Evolutionary conservation across 2,797 vertebrate genomes (phyloP), one percentile per base, ranked within the genome.

Genomic region (Cheirogaleus major): DNA sequence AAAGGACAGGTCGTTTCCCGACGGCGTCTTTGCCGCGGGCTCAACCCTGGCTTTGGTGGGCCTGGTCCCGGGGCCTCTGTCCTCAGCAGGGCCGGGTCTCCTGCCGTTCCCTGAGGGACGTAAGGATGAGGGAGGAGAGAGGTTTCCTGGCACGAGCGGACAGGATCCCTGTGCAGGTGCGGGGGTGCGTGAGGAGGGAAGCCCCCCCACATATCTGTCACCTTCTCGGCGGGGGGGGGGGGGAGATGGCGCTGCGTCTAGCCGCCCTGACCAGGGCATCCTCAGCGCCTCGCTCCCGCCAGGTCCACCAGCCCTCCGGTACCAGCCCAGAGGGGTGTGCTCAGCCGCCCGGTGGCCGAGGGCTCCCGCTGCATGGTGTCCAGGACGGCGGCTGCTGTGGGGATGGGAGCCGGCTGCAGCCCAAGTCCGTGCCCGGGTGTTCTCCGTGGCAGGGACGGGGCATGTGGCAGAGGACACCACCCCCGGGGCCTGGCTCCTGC

Each of bases 381-480:
- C 23, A 7, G 69, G 30, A 50, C 27, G 6, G 61, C 25, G 27
- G 35, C 35, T 32, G 17, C 25, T n/a, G 18, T 7, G 43, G 55
- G 12, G n/a, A 5, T 25, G 75, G n/a, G 0, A 0, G 12, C 22
- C 14, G 1, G 12, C 10, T 59, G 4, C 7, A 3, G 0, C 48
- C 41, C 8, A 30, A 1, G 1, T 20, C 10, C 1, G 2, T 45
- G 55, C n/a, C 4, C 10, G 18, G 1, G 23, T 52, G 20, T 12
- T 43, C 52, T 32, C 38, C 20, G 1, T 10, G 17, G 2, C 30
- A 22, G 45, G 50, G 59, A 27, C 25, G 2, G 17, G 57, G 32
- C 41, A 4, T 4, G 18, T 2, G 3, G 38, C 15, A 4, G 5
- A 55, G 32, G 75, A 70, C 13, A 30, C 0, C 30, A 15, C 22